Conservation (phyloP, 2,797 vertebrate genomes). For the Petrocephalus schoutedeni region DNA sequence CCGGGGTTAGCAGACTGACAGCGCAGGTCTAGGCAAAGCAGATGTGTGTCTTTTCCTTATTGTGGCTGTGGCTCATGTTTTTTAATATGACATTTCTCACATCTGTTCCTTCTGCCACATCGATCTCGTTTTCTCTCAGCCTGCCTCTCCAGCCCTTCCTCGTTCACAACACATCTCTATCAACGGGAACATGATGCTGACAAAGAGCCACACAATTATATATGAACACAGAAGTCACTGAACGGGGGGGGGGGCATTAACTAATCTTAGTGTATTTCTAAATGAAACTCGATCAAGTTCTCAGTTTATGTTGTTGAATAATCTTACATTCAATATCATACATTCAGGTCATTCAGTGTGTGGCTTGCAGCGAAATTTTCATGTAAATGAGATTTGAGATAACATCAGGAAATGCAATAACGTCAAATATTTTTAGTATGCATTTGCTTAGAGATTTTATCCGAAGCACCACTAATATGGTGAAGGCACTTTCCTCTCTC, state of each 20-base stretch:
- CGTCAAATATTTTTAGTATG: background rate
- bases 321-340: background rate
- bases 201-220: background rate
- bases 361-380: background rate
- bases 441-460: background rate
- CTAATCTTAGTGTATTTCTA: background rate
- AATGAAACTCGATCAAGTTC: background rate
- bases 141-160: background rate
- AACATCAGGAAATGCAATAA: background rate
- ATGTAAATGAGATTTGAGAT: background rate
- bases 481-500: background rate
- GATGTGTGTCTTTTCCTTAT: conserved; percentile 5
- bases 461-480: background rate
- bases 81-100: conserved; percentile 23
- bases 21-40: background rate
- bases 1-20: background rate
- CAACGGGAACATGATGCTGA: background rate
- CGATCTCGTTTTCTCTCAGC: background rate
- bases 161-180: background rate
- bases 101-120: background rate
- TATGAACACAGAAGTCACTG: background rate
- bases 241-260: background rate
- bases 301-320: background rate
- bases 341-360: background rate
- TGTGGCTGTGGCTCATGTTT: background rate